A percentile compares a stretch with the other conserved stretches of the same genome.
phyloP scores from a whole-genome alignment of 2,797 vertebrate species.

The Antrozous pallidus region DNA sequence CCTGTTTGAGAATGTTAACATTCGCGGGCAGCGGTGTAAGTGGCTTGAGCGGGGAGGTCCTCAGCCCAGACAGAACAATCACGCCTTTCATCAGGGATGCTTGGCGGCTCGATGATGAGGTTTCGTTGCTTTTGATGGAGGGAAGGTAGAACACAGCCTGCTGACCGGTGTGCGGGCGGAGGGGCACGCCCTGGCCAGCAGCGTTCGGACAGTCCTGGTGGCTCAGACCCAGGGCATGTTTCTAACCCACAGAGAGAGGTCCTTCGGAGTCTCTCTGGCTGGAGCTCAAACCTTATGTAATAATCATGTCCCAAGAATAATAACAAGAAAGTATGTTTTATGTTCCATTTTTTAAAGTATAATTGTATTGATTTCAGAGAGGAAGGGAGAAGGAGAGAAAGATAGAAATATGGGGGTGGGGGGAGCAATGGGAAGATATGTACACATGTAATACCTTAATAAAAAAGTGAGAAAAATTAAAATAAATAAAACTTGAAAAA shows the following conservation, averaged over 20 bases:
- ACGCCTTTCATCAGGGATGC: conserved; percentile 55
- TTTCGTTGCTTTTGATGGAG: conserved; percentile 62
- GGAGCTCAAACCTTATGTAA: background rate
- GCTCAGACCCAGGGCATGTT: background rate
- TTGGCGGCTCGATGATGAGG: conserved; percentile 66
- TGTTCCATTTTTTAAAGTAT: no score
- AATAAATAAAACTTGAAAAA: no score
- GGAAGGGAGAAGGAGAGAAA: no score
- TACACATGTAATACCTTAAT: no score
- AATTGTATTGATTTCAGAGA: no score
- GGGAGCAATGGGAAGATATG: no score
- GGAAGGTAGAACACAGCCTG: conserved; percentile 63
- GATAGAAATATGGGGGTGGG: no score
- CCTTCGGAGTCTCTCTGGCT: background rate
- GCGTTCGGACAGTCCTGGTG: background rate
- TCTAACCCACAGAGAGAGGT: background rate
- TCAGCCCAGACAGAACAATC: conserved; percentile 68
- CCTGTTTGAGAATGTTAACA: conserved; percentile 65
- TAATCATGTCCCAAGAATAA: background rate
- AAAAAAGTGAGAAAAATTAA: no score
- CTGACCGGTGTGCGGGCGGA: background rate
- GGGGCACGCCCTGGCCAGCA: background rate
- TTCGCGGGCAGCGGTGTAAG: conserved; percentile 60
- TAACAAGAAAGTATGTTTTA: background rate
- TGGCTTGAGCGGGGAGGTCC: conserved; percentile 70